phyloP scores from a whole-genome alignment of 2,888 invertebrate species.

The Physocephala rufipes region DNA sequence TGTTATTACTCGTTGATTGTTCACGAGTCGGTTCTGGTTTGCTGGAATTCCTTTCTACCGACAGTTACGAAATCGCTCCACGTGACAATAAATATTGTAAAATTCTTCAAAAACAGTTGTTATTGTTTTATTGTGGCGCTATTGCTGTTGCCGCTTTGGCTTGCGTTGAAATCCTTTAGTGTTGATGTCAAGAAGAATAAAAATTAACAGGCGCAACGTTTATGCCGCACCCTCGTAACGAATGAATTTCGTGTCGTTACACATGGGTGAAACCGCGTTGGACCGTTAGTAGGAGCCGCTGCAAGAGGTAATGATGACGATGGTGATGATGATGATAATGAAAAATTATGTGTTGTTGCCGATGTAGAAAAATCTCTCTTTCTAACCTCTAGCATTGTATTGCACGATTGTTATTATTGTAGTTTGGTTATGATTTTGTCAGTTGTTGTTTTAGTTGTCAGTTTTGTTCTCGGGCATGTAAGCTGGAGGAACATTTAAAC shows the following conservation, averaged over 20 bases:
- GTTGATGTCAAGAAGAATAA: neutral
- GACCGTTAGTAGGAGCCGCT: neutral
- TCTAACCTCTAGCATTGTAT: too few species aligned
- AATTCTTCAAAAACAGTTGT: too few species aligned
- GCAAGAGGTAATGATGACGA: neutral
- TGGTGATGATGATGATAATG: neutral
- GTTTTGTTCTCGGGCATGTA: neutral
- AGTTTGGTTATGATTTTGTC: too few species aligned
- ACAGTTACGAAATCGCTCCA: neutral
- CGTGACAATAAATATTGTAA: slow-evolving; percentile 2
- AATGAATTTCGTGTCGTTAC: slow-evolving; percentile 14
- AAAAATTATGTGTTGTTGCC: neutral
- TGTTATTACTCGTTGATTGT: neutral
- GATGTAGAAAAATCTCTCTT: neutral
- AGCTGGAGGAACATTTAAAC: too few species aligned
- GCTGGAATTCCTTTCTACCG: neutral
- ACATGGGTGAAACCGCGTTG: slow-evolving; percentile 6
- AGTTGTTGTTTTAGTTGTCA: neutral
- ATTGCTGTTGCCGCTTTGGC: too few species aligned
- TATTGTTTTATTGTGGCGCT: too few species aligned
- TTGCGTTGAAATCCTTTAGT: neutral
- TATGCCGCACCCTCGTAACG: slow-evolving; percentile 14
- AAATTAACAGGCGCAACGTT: slow-evolving; percentile 16
- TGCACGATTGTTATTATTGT: too few species aligned
- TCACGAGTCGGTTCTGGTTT: neutral